A percentile compares a stretch with the other conserved stretches of the same genome.
Conservation (phyloP, 2,797 vertebrate species). For the Vespertilio murinus region DNA sequence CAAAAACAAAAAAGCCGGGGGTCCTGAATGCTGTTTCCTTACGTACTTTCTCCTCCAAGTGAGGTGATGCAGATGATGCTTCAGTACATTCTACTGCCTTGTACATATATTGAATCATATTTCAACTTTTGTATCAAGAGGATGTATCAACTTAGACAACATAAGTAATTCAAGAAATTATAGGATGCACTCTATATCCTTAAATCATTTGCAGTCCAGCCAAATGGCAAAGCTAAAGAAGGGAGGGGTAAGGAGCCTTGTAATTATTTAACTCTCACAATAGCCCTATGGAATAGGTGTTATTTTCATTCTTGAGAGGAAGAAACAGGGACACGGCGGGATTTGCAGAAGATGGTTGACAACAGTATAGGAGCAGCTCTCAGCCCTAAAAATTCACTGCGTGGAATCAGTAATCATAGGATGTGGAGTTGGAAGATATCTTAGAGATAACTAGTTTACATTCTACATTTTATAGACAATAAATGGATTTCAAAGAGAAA, state of each 20-base stretch:
- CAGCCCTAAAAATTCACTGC: background rate
- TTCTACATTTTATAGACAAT: background rate
- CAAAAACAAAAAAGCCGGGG: background rate
- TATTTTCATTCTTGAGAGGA: background rate
- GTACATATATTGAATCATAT: background rate
- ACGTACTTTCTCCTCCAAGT: background rate
- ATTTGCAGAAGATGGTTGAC: background rate
- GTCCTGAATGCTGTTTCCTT: background rate
- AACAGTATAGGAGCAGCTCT: no score
- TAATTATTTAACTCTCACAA: background rate
- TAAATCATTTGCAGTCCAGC: background rate
- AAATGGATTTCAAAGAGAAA: background rate
- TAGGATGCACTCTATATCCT: background rate
- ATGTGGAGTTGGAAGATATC: background rate
- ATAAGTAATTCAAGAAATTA: background rate
- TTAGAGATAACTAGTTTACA: background rate
- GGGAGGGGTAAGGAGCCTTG: background rate
- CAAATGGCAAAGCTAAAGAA: background rate
- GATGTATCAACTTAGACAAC: background rate
- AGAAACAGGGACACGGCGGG: background rate
- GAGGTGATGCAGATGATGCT: background rate
- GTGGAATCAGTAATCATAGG: background rate
- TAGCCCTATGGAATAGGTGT: background rate
- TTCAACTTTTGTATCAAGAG: background rate
- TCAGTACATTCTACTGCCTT: background rate